Evolutionary conservation across 2,888 invertebrate genomes (phyloP), one percentile per base, ranked within the genome.

Genomic region (Cephus spinipes): DNA sequence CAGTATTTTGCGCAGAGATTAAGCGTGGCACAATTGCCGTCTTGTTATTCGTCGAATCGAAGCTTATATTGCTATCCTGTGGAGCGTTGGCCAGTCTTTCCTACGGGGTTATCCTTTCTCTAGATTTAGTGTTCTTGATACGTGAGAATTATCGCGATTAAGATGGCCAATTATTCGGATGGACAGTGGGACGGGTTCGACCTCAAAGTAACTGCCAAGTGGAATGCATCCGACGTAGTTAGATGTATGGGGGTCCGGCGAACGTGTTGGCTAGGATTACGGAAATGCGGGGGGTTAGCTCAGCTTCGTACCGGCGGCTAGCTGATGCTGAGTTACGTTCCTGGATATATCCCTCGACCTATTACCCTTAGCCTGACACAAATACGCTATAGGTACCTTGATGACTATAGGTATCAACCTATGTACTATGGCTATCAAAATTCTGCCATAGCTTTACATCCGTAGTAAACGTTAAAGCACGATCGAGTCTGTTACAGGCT

Each of bases 271-370:
- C 81, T 81, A 84, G 91, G 91, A 91, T 91, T 91, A 91, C 90
- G 86, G 88, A 87, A 86, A 87, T 85, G 83, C 83, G 79, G 80
- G 55, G 79, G 84, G 75, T 83, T 83, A 85, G 81, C 79, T 82
- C 79, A 81, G 83, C 80, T 83, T 77, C 80, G 85, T 84, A 82
- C 82, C 79, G 79, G 77, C 79, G 77, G 79, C 79, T 79, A 80
- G 84, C 89, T 91, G 91, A 91, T 91, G 90, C 90, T 91, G 90
- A 91, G 89, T 91, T 91, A 91, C 91, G 89, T 88, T 83, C 87
- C 80, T 79, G 78, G 84, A 88, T 91, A 89, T 90, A 91, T 90
- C 91, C 90, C 88, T 83, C 77, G 85, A 88, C 87, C 90, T 88
- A 89, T 89, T 89, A 87, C 87, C 84, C 82, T 82, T 84, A 76